Percentiles rank a stretch among this genome's conserved stretches.
phyloP scores from a whole-genome alignment of 2,113 vertebrate species.

The Rhizomys pruinosus region DNA sequence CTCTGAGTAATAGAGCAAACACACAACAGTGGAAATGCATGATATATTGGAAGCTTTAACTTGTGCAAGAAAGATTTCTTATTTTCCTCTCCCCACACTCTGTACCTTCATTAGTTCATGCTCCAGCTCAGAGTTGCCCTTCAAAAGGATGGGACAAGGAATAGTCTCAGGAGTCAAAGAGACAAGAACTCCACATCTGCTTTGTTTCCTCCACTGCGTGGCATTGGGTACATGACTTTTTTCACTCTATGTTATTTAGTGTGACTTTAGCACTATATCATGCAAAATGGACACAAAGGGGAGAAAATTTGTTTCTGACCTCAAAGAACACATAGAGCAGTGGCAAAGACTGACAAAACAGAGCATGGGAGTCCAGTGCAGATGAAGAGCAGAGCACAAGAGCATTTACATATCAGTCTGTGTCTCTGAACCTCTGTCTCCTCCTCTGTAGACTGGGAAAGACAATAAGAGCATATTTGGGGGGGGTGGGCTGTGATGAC shows the following conservation, averaged over 20 bases:
- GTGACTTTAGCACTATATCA: neutral
- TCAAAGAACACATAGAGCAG: neutral
- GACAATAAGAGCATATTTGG: neutral
- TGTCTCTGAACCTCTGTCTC: neutral
- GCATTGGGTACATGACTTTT: too few species aligned
- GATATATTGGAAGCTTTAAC: neutral
- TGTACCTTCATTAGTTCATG: neutral
- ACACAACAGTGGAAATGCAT: constrained; percentile 18
- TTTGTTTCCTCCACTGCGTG: neutral
- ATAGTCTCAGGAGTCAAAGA: neutral
- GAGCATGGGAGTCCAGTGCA: accelerated
- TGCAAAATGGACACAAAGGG: neutral
- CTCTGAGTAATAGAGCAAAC: constrained; percentile 62
- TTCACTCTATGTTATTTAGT: neutral
- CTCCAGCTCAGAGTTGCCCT: neutral
- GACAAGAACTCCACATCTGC: neutral
- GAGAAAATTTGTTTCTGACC: neutral
- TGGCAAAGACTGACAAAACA: neutral
- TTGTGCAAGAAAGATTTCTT: constrained; percentile 34
- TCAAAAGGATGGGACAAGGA: neutral
- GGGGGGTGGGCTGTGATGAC: too few species aligned
- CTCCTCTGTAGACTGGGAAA: neutral
- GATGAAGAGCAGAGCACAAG: neutral
- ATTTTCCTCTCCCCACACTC: neutral
- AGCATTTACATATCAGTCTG: too few species aligned